These are phyloP conservation scores for Bombus affinis DNA, from an alignment of 1,140 invertebrate species.

Conservation along the genomic window DNA sequence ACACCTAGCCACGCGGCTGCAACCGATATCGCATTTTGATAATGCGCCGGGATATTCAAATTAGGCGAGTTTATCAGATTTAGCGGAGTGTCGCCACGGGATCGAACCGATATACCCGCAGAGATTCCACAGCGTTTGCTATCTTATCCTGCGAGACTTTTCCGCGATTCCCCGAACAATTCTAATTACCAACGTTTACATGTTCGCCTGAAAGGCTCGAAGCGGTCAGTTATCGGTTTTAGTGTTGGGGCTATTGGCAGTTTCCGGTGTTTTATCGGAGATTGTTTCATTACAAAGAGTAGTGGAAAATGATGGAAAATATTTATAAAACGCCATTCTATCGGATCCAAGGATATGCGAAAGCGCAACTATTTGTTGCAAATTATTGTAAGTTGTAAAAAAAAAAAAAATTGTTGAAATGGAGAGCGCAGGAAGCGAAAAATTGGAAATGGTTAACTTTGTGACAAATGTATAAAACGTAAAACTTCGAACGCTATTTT, in stretches of 20 bases:
- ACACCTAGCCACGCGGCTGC: slow-evolving; percentile 66
- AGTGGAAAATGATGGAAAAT: too few relatives aligned
- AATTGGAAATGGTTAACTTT: too few relatives aligned
- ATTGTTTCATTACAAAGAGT: too few relatives aligned
- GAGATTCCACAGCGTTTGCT: slow-evolving; percentile 24
- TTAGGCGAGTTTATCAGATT: slow-evolving; percentile 80
- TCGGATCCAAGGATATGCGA: too few relatives aligned
- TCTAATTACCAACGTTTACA: neutral
- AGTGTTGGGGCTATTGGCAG: neutral
- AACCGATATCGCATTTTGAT: slow-evolving; percentile 80
- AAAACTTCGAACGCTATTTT: too few relatives aligned
- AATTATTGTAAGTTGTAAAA: too few relatives aligned
- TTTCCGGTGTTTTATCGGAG: too few relatives aligned
- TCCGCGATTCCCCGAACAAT: neutral
- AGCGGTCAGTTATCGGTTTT: neutral
- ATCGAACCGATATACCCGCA: slow-evolving; percentile 59
- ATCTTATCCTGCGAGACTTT: slow-evolving; percentile 39
- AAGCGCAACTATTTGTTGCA: too few relatives aligned
- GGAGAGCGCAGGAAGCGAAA: too few relatives aligned
- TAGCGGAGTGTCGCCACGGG: slow-evolving; percentile 71
- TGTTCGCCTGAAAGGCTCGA: neutral
- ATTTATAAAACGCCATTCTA: too few relatives aligned
- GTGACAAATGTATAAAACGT: too few relatives aligned
- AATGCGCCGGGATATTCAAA: slow-evolving; percentile 80
- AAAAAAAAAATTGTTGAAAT: too few relatives aligned